phyloP scores from a whole-genome alignment of 2,113 vertebrate species.

The Mus musculus region GRCm39 chr3:111844501-111845000 shows the following conservation, averaged over 20 bases:
- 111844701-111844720: not conserved
- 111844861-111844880: not conserved
- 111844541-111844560: not conserved
- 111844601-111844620: not conserved
- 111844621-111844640: not conserved
- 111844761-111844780: not conserved
- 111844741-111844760: not conserved
- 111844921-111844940: not conserved
- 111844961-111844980: not conserved
- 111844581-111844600: not conserved
- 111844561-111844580: not conserved
- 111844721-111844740: not conserved
- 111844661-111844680: not conserved
- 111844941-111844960: not conserved
- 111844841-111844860: not conserved
- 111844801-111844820: not conserved
- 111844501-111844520: not conserved
- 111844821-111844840: not conserved
- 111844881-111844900: not conserved
- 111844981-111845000: not conserved
- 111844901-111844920: not conserved
- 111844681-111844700: not conserved
- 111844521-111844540: not conserved
- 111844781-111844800: not conserved
- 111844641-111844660: not conserved